Conservation (phyloP, 2,888 invertebrate species). For the Rhabditophanes sp. region DNA sequence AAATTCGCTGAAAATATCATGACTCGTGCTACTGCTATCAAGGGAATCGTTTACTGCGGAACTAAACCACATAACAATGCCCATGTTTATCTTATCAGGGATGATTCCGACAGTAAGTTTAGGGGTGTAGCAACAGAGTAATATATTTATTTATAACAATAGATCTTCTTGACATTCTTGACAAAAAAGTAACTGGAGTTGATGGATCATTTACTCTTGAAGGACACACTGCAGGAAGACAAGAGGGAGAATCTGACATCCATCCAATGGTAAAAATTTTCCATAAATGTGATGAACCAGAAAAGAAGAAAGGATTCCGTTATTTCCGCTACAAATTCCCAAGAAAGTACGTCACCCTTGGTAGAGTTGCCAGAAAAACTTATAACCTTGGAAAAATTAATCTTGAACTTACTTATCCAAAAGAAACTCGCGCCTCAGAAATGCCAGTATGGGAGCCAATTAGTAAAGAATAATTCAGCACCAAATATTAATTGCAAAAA, state of each 20-base stretch:
- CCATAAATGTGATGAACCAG: conserved; percentile 20
- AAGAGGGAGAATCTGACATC: conserved; percentile 15
- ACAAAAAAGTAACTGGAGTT: conserved; percentile 2
- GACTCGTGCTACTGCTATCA: conserved; percentile 14
- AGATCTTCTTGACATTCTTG: conserved; percentile 4
- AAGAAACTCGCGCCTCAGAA: conserved; percentile 5
- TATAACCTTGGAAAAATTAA: conserved; percentile 16
- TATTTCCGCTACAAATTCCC: conserved; percentile 14
- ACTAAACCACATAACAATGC: conserved; percentile 8
- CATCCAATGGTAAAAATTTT: conserved; percentile 18
- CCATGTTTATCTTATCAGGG: conserved; percentile 15
- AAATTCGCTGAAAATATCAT: conserved; percentile 9
- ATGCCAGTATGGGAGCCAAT: too few relatives aligned
- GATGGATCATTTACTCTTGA: conserved; percentile 10
- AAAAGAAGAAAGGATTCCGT: conserved; percentile 18
- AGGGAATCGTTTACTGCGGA: conserved; percentile 18
- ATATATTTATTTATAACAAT: not conserved
- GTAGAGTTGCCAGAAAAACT: conserved; percentile 10
- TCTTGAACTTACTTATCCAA: conserved; percentile 12
- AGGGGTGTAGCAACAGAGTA: too few relatives aligned
- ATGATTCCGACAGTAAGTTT: conserved; percentile 10
- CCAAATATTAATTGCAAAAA: too few relatives aligned
- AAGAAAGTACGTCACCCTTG: conserved; percentile 15
- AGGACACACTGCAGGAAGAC: conserved; percentile 14
- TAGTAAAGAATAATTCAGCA: too few relatives aligned